Percentiles rank a stretch among this genome's conserved stretches.
These are phyloP conservation scores for Parapsyche elsis DNA, from an alignment of 1,140 invertebrate species.

Conservation along the genomic window DNA sequence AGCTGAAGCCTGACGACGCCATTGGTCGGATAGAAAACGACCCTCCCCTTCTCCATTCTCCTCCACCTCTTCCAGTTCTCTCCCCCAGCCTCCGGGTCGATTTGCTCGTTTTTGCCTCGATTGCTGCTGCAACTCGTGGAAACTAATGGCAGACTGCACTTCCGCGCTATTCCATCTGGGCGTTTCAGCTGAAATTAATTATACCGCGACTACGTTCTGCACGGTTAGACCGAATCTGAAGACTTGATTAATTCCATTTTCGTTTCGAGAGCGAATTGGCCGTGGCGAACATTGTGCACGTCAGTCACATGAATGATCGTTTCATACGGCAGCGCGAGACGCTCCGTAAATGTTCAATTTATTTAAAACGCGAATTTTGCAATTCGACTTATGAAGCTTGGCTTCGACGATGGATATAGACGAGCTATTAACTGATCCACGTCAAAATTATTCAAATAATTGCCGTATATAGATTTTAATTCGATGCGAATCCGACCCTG, in stretches of 20 bases:
- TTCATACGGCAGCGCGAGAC: too few species aligned
- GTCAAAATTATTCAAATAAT: too few species aligned
- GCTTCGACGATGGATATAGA: too few species aligned
- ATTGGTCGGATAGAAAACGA: constrained; percentile 9
- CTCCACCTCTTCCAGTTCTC: not conserved
- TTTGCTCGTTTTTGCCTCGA: not conserved
- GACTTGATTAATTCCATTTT: constrained; percentile 15
- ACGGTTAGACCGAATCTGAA: not conserved
- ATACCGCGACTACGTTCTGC: not conserved
- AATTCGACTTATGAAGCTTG: too few species aligned
- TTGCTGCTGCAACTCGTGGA: constrained; percentile 21
- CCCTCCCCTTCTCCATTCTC: not conserved
- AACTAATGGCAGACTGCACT: constrained; percentile 38
- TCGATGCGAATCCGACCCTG: not conserved
- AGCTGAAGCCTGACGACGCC: not conserved
- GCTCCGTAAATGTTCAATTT: too few species aligned
- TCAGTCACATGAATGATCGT: too few species aligned
- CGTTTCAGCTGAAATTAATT: constrained; percentile 36
- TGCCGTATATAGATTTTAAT: too few species aligned
- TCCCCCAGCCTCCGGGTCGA: not conserved
- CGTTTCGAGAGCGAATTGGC: not conserved
- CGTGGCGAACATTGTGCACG: not conserved
- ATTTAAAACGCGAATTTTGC: too few species aligned
- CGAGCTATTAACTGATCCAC: too few species aligned
- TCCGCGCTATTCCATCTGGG: constrained; percentile 32